Percentiles rank a stretch among this genome's conserved stretches.
phyloP scores from a whole-genome alignment of 2,888 invertebrate genomes.

The Deilephila elpenor region DNA sequence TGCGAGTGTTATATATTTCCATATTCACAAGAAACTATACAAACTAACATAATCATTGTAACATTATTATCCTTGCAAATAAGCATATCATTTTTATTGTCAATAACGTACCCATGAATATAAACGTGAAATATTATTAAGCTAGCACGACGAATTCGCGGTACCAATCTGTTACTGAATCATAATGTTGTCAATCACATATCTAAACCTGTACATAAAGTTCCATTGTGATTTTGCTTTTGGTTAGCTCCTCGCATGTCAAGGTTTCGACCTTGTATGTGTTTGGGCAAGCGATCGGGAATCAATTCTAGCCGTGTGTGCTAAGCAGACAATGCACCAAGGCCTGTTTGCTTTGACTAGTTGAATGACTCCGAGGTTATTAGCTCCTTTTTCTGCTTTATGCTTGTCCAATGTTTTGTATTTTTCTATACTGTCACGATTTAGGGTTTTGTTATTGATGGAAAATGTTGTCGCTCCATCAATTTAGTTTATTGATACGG shows the following conservation, averaged over 20 bases:
- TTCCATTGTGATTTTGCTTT: slow-evolving; percentile 57
- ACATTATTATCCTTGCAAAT: not conserved
- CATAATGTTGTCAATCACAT: slow-evolving; percentile 4
- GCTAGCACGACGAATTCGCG: not conserved
- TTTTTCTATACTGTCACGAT: not conserved
- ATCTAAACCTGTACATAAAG: slow-evolving; percentile 39
- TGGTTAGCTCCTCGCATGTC: slow-evolving; percentile 56
- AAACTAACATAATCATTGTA: not conserved
- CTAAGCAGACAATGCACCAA: slow-evolving; percentile 38
- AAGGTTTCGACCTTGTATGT: slow-evolving; percentile 63
- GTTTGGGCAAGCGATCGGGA: slow-evolving; percentile 59
- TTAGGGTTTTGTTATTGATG: slow-evolving; percentile 5
- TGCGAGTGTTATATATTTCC: not conserved
- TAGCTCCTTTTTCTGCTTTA: slow-evolving; percentile 10
- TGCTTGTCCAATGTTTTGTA: not conserved
- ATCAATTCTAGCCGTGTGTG: slow-evolving; percentile 52
- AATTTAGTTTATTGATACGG: not conserved
- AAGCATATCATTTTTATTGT: not conserved
- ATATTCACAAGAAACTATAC: not conserved
- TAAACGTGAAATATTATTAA: not conserved
- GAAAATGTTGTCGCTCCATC: not conserved
- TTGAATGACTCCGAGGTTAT: slow-evolving; percentile 28
- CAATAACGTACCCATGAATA: not conserved
- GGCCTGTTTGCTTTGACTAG: slow-evolving; percentile 29
- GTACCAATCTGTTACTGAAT: not conserved